Evolutionary conservation across 2,113 vertebrate species (phyloP), one percentile per base, ranked within the genome.

Genomic region (Chionodraco myersi): DNA sequence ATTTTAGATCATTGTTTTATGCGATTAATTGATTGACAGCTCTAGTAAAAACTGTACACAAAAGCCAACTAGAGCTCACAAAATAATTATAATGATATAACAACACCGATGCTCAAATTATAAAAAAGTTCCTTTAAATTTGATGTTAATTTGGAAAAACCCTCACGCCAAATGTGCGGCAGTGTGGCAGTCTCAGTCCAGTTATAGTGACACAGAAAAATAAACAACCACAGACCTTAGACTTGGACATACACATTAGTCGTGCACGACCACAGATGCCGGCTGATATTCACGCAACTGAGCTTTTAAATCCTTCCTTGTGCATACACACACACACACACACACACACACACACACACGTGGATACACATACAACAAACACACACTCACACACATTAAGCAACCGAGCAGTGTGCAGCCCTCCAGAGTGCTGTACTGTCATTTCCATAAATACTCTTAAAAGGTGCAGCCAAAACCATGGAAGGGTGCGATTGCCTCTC

Each of bases 401-500:
- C 74, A 89, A 61, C 61, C 76, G 68, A 69, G 72, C 86, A 58
- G 83, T 60, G 36, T 80, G 70, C 74, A 86, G 76, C 72, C 70
- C 64, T 86, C 66, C 65, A 84, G 75, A 88, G 75, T 80, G 73
- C 80, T 74, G 44, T 72, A 75, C 89, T 91, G 89, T 89, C 79
- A 90, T 91, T 91, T 92, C 82, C 87, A 91, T 90, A 93, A 93
- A 93, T 84, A 88, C 86, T 88, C 91, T 79, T 88, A 90, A 92
- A 92, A 92, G 86, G 84, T 85, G 89, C 84, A 90, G 83, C 86
- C 91, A 92, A 88, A 87, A 91, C 85, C 88, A 85, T 72, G 81
- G 82, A 88, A 85, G 88, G 87, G 86, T 85, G 80, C 86, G 73
- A 88, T 88, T 92, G 89, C 90, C 88, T 90, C 69, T 83, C 80